Conservation (phyloP, 2,888 invertebrate species). For the Myopa tessellatipennis region DNA sequence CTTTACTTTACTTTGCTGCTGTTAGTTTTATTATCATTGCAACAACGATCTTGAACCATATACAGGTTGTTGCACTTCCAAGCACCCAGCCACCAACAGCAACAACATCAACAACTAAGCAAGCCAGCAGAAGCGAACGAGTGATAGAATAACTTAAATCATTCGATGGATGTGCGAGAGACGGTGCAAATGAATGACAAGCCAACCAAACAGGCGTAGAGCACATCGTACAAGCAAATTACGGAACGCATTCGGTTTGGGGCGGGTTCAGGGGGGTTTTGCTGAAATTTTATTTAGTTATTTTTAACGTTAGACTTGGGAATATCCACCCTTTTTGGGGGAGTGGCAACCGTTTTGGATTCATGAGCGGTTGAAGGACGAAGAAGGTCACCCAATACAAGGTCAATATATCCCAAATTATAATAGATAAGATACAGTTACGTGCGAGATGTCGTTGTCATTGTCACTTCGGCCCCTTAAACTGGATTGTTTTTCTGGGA, state of each 20-base stretch:
- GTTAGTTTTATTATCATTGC: constrained; percentile 2
- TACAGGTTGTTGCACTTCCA: constrained; percentile 65
- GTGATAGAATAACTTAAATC: neutral
- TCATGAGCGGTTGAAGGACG: too few relatives aligned
- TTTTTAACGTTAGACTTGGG: too few relatives aligned
- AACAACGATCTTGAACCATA: constrained; percentile 65
- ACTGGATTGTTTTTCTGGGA: too few relatives aligned
- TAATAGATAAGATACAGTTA: too few relatives aligned
- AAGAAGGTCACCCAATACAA: too few relatives aligned
- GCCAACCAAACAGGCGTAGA: neutral
- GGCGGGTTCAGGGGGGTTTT: too few relatives aligned
- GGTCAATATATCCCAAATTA: too few relatives aligned
- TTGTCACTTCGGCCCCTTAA: too few relatives aligned
- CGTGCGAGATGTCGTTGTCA: too few relatives aligned
- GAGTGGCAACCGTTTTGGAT: too few relatives aligned
- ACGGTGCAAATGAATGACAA: constrained; percentile 1
- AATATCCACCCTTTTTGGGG: too few relatives aligned
- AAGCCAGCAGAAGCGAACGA: constrained; percentile 44
- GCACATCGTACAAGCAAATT: neutral
- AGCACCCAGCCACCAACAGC: constrained; percentile 18
- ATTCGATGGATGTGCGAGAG: neutral
- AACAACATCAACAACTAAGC: constrained; percentile 34
- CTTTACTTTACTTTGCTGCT: neutral
- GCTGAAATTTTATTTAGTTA: too few relatives aligned
- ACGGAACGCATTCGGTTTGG: neutral